Percentiles rank a stretch among this genome's conserved stretches.
phyloP scores from a whole-genome alignment of 2,113 vertebrate species.

The Pogona vitticeps region DNA sequence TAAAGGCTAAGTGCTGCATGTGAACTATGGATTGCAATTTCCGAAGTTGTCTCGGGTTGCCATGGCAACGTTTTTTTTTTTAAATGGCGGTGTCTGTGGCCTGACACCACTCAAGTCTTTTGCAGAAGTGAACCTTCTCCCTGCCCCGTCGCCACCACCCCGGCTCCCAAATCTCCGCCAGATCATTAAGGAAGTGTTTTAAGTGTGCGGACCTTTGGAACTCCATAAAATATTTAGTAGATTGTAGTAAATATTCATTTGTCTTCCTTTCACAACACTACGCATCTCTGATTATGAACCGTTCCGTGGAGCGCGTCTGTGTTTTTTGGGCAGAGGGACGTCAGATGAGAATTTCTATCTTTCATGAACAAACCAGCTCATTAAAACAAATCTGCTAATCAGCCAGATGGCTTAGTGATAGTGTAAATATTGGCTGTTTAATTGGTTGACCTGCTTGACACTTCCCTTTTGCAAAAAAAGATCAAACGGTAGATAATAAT shows the following conservation, averaged over 20 bases:
- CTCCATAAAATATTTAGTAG: conserved; percentile 58
- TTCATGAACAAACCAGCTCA: conserved; percentile 35
- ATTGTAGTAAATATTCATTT: conserved; percentile 61
- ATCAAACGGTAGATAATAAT: not conserved
- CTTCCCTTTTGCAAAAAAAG: conserved; percentile 38
- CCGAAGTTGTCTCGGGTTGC: conserved; percentile 53
- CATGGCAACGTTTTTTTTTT: conserved; percentile 53
- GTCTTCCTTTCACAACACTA: conserved; percentile 50
- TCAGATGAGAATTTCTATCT: conserved; percentile 30
- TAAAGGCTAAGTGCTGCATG: conserved; percentile 4
- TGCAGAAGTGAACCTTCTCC: conserved; percentile 38
- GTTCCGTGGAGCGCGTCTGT: conserved; percentile 5
- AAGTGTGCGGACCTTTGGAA: conserved; percentile 48
- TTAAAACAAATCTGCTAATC: conserved; percentile 39
- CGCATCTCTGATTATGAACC: conserved; percentile 15
- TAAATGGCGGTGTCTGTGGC: conserved; percentile 51
- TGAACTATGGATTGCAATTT: not conserved
- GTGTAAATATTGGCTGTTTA: conserved; percentile 35
- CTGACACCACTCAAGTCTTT: conserved; percentile 43
- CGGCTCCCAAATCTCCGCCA: not conserved
- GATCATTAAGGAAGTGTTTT: conserved; percentile 48
- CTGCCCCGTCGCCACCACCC: not conserved
- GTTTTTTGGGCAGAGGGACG: not conserved
- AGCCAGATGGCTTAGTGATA: conserved; percentile 6
- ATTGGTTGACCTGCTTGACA: conserved; percentile 37